Evolutionary conservation across 2,888 invertebrate genomes (phyloP), one percentile per base, ranked within the genome.

Genomic region (Alsophila aescularia): DNA sequence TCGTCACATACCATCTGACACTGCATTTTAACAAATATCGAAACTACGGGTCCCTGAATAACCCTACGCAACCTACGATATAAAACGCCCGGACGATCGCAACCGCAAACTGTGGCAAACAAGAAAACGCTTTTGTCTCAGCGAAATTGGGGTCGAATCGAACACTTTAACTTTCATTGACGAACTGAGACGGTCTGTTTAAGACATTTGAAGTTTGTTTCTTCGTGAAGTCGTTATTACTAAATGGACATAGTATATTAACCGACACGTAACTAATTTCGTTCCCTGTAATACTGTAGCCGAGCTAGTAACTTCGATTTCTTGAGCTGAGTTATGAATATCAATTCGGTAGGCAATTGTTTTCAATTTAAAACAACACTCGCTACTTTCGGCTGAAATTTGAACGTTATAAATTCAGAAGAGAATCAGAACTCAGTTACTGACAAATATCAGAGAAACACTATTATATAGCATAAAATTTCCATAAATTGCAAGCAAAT

Each of bases 121-220:
- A 44, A 54, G 54, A 49, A 49, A 54, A 54, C 43, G 54, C 54
- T 54, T 54, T 54, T 48, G 48, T 47, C 42, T 54, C 43, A 39
- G 29, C 37, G 15, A 40, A 49, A 43, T 54, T 29, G 54, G 49
- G 54, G 52, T 45, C 29, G 40, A 40, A 52, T 44, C 29, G 51
- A 34, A 52, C 40, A 45, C 34, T 52, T 44, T 52, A 44, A 37
- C 42, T 44, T 52, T 40, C 32, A 34, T 27, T 34, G 40, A 27
- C n/a, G 34, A 40, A 37, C 41, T 37, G 43, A 43, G 41, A 51
- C 14, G 36, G 15, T 41, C 41, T 31, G 16, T 31, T 29, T n/a
- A 16, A n/a, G 32, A 32, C 12, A 9, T 24, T 24, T 24, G 24
- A 24, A 29, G 29, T 8, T 29, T 29, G n/a, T n/a, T 10, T 29